Evolutionary conservation across 2,113 vertebrate genomes (phyloP), one percentile per base, ranked within the genome.

Genomic region (Oxygymnocypris stewartii): DNA sequence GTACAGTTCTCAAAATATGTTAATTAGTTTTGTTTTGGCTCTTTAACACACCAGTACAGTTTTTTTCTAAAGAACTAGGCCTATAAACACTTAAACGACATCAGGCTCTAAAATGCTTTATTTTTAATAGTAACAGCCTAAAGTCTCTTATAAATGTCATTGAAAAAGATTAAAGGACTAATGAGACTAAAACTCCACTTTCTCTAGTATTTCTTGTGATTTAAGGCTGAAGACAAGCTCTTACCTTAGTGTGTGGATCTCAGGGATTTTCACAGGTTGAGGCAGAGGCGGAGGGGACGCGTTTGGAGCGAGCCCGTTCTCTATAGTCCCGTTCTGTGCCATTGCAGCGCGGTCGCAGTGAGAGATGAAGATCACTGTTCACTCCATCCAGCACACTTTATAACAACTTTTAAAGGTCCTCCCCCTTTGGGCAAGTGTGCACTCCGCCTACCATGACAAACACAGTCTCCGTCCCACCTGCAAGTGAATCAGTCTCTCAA

Each of bases 221-320:
- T 59, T 3, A 61, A n/a, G 1, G 57, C 54, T 59, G 18, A 59
- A 59, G 23, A 47, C n/a, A 14, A 76, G 42, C 18, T 6, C 93
- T 96, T 93, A 99, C 97, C 97, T 97, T 95, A 40, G 95, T 96
- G 94, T 97, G 93, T 82, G 92, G 89, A 97, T 91, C 87, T 95
- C 95, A 89, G 95, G 90, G 85, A 93, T 92, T 71, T 92, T 92
- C 54, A 95, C 82, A 0, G 97, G 96, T 54, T 92, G 94, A 11
- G 97, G 97, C 18, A 96, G 77, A 80, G 86, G 79, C 65, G 31
- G 10, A 0, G 92, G 87, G 5, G n/a, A 77, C 69, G 74, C 92
- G 69, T 76, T 93, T 63, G 94, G 95, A 0, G 92, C 86, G 90
- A 93, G 92, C 88, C 96, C 96, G 79, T 97, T 97, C 88, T 96